A percentile compares a stretch with the other conserved stretches of the same genome.
Conservation (phyloP, 2,888 invertebrate species). For the Amaurobius ferox region DNA sequence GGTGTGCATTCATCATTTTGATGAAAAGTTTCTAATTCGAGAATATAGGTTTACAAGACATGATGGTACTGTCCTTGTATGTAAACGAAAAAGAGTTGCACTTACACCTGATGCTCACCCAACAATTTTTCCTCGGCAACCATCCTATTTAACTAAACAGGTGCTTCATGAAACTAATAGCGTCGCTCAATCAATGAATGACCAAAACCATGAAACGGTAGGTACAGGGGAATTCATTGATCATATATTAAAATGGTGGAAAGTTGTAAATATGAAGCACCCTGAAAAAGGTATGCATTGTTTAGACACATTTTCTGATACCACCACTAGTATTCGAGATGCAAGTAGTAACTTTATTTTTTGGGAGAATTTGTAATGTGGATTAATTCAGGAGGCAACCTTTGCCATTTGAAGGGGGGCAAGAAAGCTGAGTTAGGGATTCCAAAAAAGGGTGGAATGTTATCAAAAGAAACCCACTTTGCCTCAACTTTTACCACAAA, state of each 20-base stretch:
- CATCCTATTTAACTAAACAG: not conserved
- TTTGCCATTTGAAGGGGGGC: not conserved
- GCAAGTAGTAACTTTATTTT: not conserved
- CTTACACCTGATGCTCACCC: not conserved
- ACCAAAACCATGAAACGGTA: not conserved
- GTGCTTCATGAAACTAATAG: not conserved
- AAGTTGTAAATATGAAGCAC: constrained; percentile 9
- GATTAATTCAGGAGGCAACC: not conserved
- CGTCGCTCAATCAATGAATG: not conserved
- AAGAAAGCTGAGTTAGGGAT: not conserved
- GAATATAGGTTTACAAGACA: not conserved
- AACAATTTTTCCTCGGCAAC: not conserved
- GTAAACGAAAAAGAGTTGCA: not conserved
- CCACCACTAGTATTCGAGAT: not conserved
- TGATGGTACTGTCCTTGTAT: not conserved
- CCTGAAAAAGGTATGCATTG: not conserved
- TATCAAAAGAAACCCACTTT: not conserved
- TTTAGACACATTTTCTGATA: not conserved
- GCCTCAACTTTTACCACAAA: not conserved
- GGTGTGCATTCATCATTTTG: not conserved
- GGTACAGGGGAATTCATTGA: not conserved
- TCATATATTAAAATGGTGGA: constrained; percentile 9
- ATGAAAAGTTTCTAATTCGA: too few relatives aligned
- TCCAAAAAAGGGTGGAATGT: not conserved
- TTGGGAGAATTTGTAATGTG: not conserved